Conservation (phyloP, 2,888 invertebrate genomes). For the Mythimna loreyi region DNA sequence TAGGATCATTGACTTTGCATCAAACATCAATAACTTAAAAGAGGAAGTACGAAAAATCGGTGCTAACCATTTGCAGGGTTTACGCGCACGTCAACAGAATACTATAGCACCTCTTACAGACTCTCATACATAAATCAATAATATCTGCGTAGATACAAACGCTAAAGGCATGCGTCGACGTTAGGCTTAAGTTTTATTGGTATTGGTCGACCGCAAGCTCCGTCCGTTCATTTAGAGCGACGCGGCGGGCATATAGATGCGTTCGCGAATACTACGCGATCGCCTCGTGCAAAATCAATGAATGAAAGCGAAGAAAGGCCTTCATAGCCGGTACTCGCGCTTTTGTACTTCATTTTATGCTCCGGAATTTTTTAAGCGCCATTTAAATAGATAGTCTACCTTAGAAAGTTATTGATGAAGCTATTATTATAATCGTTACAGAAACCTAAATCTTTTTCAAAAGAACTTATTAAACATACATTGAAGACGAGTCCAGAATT, state of each 20-base stretch:
- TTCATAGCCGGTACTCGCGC: constrained; percentile 46
- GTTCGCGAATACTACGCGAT: constrained; percentile 80
- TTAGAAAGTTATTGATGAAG: not conserved
- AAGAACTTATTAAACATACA: not conserved
- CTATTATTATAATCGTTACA: not conserved
- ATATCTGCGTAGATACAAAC: constrained; percentile 76
- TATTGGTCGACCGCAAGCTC: constrained; percentile 83
- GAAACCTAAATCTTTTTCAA: not conserved
- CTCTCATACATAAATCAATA: constrained; percentile 77
- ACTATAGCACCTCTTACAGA: constrained; percentile 62
- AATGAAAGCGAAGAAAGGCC: constrained; percentile 83
- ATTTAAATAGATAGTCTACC: not conserved
- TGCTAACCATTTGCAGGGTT: constrained; percentile 51
- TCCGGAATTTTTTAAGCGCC: constrained; percentile 9
- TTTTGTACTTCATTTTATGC: constrained; percentile 43
- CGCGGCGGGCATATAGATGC: constrained; percentile 89
- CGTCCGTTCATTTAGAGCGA: constrained; percentile 89
- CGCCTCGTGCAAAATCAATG: constrained; percentile 75
- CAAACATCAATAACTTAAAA: constrained; percentile 43
- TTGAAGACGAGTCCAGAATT: not conserved
- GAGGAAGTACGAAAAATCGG: constrained; percentile 47
- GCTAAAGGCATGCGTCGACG: constrained; percentile 76
- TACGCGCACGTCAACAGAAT: constrained; percentile 50
- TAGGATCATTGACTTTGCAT: constrained; percentile 39
- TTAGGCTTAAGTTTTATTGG: constrained; percentile 82